Evolutionary conservation across 2,888 invertebrate genomes (phyloP).

Genomic region (Andrena praecox): DNA sequence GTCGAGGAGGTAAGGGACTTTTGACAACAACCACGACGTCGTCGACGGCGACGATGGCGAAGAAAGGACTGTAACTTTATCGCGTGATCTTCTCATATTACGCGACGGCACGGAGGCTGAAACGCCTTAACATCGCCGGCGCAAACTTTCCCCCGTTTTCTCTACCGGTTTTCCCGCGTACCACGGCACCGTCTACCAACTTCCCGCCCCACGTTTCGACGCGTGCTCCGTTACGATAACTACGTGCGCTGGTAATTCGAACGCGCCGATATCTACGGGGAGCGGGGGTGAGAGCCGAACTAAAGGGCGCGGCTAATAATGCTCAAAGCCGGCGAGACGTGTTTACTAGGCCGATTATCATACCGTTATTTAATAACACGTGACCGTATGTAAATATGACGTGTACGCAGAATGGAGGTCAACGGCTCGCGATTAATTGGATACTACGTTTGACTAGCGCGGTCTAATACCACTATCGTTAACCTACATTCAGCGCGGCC

Average conservation of each 20-base stretch:
- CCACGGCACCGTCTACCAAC: conserved; percentile 11
- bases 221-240: conserved; percentile 25
- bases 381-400: conserved; percentile 33
- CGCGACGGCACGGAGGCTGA: conserved; percentile 67
- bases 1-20: conserved; percentile 53
- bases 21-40: conserved; percentile 44
- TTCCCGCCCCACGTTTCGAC: background rate
- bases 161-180: conserved; percentile 18
- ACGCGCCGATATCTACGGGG: background rate
- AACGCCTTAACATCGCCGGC: conserved; percentile 50
- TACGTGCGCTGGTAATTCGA: conserved; percentile 18
- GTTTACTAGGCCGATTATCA: conserved; percentile 31
- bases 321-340: background rate
- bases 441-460: conserved; percentile 51
- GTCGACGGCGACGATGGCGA: conserved; percentile 36
- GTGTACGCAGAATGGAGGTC: conserved; percentile 23
- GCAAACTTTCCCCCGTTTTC: conserved; percentile 35
- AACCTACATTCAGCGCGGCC: conserved; percentile 46
- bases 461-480: conserved; percentile 55
- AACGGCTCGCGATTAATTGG: conserved; percentile 48
- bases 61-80: conserved; percentile 67
- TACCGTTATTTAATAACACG: conserved; percentile 51
- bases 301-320: background rate
- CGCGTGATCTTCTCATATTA: conserved; percentile 74
- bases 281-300: background rate